Percentiles rank a stretch among this genome's conserved stretches.
Conservation (phyloP, 2,888 invertebrate genomes). For the Mesochorus sp. region DNA sequence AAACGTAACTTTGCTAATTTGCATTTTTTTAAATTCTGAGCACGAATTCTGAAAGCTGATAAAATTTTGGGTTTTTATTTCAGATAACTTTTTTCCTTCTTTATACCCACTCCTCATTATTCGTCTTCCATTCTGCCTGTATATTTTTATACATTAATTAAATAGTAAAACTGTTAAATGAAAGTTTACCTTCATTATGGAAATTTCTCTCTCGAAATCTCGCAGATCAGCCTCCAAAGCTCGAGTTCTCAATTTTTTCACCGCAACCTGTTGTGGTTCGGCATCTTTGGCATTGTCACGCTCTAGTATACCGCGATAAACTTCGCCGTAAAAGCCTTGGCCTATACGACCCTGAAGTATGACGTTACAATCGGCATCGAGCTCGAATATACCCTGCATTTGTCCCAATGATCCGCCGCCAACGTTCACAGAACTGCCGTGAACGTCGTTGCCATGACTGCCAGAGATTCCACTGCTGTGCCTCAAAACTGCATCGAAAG, state of each 20-base stretch:
- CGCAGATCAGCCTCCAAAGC: slow-evolving; percentile 83
- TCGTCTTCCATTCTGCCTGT: no score
- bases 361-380: slow-evolving; percentile 85
- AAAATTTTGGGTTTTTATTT: no score
- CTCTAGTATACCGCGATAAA: slow-evolving; percentile 90
- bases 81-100: no score
- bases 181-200: slow-evolving; percentile 90
- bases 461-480: slow-evolving; percentile 48
- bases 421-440: slow-evolving; percentile 52
- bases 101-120: no score
- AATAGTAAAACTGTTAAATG: not conserved
- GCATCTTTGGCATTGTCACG: slow-evolving; percentile 82
- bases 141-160: no score
- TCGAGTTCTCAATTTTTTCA: slow-evolving; percentile 86
- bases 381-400: slow-evolving; percentile 84
- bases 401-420: slow-evolving; percentile 72
- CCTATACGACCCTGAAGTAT: slow-evolving; percentile 86
- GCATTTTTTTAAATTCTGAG: no score
- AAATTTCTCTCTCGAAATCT: slow-evolving; percentile 93
- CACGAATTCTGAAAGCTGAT: no score
- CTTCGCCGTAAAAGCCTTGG: slow-evolving; percentile 94
- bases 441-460: slow-evolving; percentile 46
- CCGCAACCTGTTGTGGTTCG: slow-evolving; percentile 85
- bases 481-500: slow-evolving; percentile 35
- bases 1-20: no score